Conservation (phyloP, 2,113 vertebrate genomes). For the Microcebus tavaratra region DNA sequence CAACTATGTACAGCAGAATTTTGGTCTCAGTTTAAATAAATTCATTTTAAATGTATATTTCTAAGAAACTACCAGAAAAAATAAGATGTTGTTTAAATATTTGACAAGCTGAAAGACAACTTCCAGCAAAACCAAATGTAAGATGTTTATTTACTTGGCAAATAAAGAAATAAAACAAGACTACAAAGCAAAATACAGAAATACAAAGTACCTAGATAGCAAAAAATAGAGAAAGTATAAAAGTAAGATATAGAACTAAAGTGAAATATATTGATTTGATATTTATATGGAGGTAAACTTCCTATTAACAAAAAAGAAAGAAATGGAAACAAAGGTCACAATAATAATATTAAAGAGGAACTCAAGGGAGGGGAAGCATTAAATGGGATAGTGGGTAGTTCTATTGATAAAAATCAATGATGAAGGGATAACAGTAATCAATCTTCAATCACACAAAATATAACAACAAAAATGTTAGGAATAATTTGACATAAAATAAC, state of each 20-base stretch:
- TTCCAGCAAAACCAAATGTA: background rate
- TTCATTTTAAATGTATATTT: background rate
- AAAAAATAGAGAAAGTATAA: background rate
- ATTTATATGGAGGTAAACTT: background rate
- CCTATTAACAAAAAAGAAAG: background rate
- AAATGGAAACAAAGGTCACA: background rate
- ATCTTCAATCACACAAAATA: background rate
- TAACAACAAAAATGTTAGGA: background rate
- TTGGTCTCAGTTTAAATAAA: conserved; percentile 4
- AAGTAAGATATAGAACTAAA: background rate
- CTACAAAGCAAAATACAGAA: background rate
- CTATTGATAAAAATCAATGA: background rate
- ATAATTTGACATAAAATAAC: conserved; percentile 24
- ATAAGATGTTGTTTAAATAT: background rate
- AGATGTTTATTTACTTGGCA: background rate
- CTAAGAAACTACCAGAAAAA: background rate
- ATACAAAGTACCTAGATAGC: background rate
- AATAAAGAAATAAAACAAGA: background rate
- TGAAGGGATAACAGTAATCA: background rate
- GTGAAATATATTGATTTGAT: background rate
- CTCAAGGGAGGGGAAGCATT: background rate
- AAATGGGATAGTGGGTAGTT: background rate
- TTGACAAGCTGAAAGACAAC: background rate
- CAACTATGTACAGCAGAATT: background rate
- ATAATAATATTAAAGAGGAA: background rate